These are phyloP conservation scores for Agrochola lota DNA, from an alignment of 2,888 invertebrate species.

Conservation along the genomic window DNA sequence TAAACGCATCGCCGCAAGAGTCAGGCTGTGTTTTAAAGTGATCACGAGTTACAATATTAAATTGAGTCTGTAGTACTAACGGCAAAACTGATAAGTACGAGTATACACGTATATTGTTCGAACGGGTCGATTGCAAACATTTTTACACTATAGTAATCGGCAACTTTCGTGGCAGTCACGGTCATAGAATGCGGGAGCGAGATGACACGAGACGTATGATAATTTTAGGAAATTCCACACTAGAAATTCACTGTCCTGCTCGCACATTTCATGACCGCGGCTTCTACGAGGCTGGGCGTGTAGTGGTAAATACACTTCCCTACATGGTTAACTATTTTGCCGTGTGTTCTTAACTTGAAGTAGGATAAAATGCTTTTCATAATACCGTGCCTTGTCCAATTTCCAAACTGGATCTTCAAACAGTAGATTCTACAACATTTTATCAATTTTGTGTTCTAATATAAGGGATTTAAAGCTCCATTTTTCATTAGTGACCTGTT, in stretches of 20 bases:
- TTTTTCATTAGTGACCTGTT: conserved; percentile 19
- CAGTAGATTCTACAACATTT: not conserved
- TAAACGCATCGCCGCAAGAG: not conserved
- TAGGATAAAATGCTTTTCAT: conserved; percentile 12
- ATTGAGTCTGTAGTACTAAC: conserved; percentile 3
- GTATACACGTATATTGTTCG: not conserved
- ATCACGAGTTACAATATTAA: not conserved
- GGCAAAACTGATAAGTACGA: conserved; percentile 1
- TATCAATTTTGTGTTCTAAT: conserved; percentile 1
- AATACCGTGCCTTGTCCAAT: conserved; percentile 18
- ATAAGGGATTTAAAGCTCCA: not conserved
- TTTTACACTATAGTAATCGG: not conserved
- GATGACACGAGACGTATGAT: not conserved
- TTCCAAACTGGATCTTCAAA: conserved; percentile 5
- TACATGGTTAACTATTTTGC: conserved; percentile 11
- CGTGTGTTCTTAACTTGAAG: not conserved
- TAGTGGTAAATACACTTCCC: not conserved
- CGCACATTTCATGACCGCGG: not conserved
- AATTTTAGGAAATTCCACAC: no score
- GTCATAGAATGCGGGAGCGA: not conserved
- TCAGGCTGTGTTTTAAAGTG: conserved; percentile 8
- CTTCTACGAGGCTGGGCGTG: not conserved
- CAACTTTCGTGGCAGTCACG: not conserved
- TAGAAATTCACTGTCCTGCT: not conserved
- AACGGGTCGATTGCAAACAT: not conserved